Evolutionary conservation across 1,140 invertebrate species (phyloP), one percentile per base, ranked within the genome.

Genomic region (Heliconius himera): DNA sequence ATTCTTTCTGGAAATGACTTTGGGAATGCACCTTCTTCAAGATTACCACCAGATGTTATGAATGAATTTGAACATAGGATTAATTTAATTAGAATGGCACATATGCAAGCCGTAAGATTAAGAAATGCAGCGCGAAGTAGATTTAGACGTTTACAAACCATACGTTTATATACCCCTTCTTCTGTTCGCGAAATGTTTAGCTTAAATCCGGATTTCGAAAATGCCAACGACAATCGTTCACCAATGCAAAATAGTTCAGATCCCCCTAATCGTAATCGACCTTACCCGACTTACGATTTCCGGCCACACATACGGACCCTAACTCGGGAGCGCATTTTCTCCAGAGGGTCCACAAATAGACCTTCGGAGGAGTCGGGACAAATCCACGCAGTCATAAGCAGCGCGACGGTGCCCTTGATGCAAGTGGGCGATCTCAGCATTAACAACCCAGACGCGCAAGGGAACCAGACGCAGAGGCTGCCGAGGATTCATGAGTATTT

Each of bases 371-470:
- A 84, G 54, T 82, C 82, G 5, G 78, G 79, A 26, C 87, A 89
- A 36, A 86, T 90, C 72, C 89, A 89, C 38, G 85, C 89, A 1
- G 85, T 91, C 20, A 83, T 91, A 29, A 89, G 89, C 81, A 90
- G 88, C 74, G 86, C 89, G 2, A 85, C 88, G n/a, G 93, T 96
- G 77, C 96, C 96, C 3, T 88, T 95, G 6, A 94, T 96, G 72
- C 96, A 95, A 81, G 95, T 96, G 3, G 96, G 96, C 78, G 96
- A 96, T 81, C 91, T 95, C 1, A 95, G 95, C 4, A 88, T 96
- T 4, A 93, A 90, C 8, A 77, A 80, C 16, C 70, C 87, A 78
- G 81, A 90, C 72, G 86, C 85, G 16, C 84, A 88, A 6, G 85
- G 81, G 18, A 87, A 83, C 56, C 87, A 88, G 70, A 81, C 90